Evolutionary conservation across 2,797 vertebrate species (phyloP), one percentile per base, ranked within the genome.

Genomic region (Phoxinus dragarum): DNA sequence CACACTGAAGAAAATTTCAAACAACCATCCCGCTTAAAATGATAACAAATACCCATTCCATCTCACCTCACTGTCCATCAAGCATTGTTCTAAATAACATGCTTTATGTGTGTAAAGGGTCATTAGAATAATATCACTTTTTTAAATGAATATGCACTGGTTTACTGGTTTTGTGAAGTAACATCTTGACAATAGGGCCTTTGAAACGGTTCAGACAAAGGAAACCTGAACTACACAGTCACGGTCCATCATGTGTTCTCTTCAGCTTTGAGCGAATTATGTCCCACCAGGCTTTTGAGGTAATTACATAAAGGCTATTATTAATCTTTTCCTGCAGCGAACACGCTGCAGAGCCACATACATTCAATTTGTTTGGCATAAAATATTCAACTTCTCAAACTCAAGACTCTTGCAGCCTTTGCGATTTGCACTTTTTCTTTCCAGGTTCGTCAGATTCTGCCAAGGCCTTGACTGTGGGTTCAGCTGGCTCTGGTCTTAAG

Each of bases 181-280:
- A 40, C 23, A 64, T 40, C 23, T 61, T 16, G 14, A 68, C 23
- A 49, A 47, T 86, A 17, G 74, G 27, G 31, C 31, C 21, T 72
- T 52, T 81, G 42, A 56, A 61, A 76, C 3, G 6, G 27, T 56
- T 61, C 19, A 86, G 88, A 91, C 88, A 87, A 61, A 49, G 73
- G 79, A 84, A 91, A 89, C 85, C 38, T 83, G 90, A 21, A 49
- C 59, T 91, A 89, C 74, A 88, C 87, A 78, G 71, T 87, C 81
- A 76, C 44, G 40, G 93, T 93, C 88, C 88, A 90, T 93, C 90
- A 88, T 89, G 66, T 81, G 81, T 87, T 89, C 83, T 82, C 86
- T 92, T 91, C 91, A 83, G 90, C 91, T 90, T 67, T 71, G 69
- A 92, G 92, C 89, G 64, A 91, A 93, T 92, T 84, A 89, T 90